Conservation (phyloP, 2,113 vertebrate genomes). For the Eolophus roseicapilla region DNA sequence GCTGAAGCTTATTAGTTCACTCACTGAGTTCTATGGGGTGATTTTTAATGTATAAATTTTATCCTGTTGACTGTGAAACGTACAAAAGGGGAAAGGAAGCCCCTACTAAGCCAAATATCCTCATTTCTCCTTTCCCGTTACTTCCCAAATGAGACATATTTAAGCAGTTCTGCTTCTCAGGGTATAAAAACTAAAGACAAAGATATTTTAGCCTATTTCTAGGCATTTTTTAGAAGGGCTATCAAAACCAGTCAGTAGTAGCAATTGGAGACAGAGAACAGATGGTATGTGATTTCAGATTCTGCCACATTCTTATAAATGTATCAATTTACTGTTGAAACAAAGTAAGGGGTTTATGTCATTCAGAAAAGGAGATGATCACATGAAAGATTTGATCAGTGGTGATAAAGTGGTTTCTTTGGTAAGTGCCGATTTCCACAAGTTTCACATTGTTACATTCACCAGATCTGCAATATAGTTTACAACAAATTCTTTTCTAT, state of each 20-base stretch:
- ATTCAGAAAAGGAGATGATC: conserved; percentile 42
- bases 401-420: conserved; percentile 6
- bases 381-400: conserved; percentile 12
- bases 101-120: not conserved
- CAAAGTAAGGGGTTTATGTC: not conserved
- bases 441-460: not conserved
- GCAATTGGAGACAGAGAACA: conserved; percentile 39
- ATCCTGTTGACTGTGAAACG: not conserved
- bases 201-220: conserved; percentile 30
- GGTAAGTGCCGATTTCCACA: not conserved
- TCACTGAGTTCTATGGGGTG: not conserved
- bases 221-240: not conserved
- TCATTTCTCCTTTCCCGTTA: conserved; percentile 7
- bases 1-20: not conserved
- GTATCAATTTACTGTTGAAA: conserved; percentile 49
- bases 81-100: not conserved
- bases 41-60: not conserved
- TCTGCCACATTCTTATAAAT: conserved; percentile 45
- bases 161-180: not conserved
- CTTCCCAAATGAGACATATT: conserved; percentile 33
- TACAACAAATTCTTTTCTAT: conserved; percentile 4
- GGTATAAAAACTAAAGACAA: conserved; percentile 31
- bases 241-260: conserved; percentile 23
- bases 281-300: conserved; percentile 51
- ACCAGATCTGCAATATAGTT: not conserved